Conservation (phyloP, 2,797 vertebrate genomes). For the Cossypha dichroa region DNA sequence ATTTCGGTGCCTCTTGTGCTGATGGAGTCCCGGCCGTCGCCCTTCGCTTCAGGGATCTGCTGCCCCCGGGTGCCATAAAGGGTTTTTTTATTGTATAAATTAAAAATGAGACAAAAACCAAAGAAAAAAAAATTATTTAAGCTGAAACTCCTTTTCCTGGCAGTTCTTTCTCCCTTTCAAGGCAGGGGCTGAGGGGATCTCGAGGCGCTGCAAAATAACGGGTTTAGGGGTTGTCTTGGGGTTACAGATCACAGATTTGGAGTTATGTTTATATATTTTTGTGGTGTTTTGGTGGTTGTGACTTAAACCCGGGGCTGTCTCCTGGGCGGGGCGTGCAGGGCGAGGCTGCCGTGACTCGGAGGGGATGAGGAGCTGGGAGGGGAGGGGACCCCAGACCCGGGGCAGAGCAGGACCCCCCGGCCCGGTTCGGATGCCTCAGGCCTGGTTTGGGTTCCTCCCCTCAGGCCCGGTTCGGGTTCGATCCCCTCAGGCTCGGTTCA, state of each 20-base stretch:
- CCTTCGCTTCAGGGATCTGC: background rate
- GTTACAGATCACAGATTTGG: background rate
- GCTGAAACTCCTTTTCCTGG: background rate
- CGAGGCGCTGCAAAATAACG: accelerated
- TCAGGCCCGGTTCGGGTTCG: background rate
- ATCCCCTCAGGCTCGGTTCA: background rate
- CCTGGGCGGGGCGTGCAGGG: background rate
- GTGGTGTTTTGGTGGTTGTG: background rate
- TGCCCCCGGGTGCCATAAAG: background rate
- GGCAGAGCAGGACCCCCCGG: background rate
- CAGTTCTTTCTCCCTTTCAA: background rate
- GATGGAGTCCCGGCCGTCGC: background rate
- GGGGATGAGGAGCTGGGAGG: background rate
- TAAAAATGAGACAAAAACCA: background rate
- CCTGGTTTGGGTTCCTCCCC: background rate
- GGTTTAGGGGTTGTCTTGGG: background rate
- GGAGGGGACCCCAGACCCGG: background rate
- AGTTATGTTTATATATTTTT: accelerated
- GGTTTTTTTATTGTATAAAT: background rate
- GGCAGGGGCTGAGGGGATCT: accelerated
- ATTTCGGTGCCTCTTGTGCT: background rate
- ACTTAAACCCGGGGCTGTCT: accelerated
- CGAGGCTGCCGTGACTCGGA: background rate
- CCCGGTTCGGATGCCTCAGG: too few species aligned
- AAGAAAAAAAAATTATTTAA: background rate